phyloP scores from a whole-genome alignment of 92 coral and sea anemone genomes.

The Diadumene lineata region DNA sequence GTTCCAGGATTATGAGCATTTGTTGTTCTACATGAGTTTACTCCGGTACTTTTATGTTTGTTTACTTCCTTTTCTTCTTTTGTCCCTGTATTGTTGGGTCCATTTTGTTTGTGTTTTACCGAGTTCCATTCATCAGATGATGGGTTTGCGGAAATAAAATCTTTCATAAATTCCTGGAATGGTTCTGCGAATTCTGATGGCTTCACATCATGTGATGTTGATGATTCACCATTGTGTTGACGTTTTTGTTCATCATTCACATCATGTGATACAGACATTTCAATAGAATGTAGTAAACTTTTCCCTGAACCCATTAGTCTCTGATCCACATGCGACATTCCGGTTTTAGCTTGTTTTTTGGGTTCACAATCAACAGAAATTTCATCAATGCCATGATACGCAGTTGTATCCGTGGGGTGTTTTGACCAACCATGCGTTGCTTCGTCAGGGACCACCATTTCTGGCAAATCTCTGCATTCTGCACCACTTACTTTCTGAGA shows the following conservation, averaged over 20 bases:
- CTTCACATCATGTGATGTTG: not conserved
- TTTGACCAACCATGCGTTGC: not conserved
- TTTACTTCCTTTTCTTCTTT: not conserved
- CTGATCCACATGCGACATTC: not conserved
- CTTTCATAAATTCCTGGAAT: not conserved
- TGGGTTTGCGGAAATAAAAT: not conserved
- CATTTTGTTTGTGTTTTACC: not conserved
- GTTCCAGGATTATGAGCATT: not conserved
- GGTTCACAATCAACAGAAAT: not conserved
- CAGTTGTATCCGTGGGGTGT: not conserved
- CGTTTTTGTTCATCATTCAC: not conserved
- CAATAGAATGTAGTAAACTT: not conserved
- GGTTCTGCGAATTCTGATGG: not conserved
- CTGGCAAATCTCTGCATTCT: not conserved
- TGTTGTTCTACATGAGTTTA: not conserved
- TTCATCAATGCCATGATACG: not conserved
- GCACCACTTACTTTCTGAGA: not conserved
- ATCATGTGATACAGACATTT: not conserved
- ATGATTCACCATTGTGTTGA: not conserved
- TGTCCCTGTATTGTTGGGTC: not conserved
- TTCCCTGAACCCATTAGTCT: constrained; percentile 4
- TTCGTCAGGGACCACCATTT: not conserved
- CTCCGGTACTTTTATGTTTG: not conserved
- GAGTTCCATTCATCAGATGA: constrained; percentile 5
- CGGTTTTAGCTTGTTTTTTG: not conserved